A percentile compares a stretch with the other conserved stretches of the same genome.
Evolutionary conservation across 2,113 vertebrate species (phyloP).

Genomic region (Siphamia tubifer): DNA sequence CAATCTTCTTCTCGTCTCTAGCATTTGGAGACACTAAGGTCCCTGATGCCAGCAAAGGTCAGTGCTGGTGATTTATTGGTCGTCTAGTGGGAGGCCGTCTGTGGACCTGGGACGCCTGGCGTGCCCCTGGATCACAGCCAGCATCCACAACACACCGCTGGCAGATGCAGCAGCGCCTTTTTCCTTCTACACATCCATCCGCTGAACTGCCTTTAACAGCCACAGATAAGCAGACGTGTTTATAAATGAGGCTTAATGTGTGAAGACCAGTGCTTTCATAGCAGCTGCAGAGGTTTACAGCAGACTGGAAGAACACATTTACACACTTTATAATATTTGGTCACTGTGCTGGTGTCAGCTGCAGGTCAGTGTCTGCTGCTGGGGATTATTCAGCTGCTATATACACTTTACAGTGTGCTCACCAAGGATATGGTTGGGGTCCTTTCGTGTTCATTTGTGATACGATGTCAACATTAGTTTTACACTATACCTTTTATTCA

Average conservation of each 20-base stretch:
- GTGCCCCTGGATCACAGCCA: slow-evolving; percentile 54
- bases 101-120: slow-evolving; percentile 34
- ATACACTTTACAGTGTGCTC: background rate
- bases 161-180: slow-evolving; percentile 22
- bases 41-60: slow-evolving; percentile 66
- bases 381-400: background rate
- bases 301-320: background rate
- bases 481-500: no score
- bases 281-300: background rate
- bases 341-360: background rate
- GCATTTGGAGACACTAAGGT: slow-evolving; percentile 60
- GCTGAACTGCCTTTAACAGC: background rate
- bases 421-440: background rate
- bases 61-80: slow-evolving; percentile 64
- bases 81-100: slow-evolving; percentile 45
- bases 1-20: slow-evolving; percentile 61
- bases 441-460: background rate
- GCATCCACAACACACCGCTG: slow-evolving; percentile 30
- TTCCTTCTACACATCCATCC: background rate
- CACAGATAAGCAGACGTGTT: background rate
- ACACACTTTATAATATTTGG: background rate
- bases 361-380: background rate
- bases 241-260: background rate
- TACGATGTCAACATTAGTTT: no score
- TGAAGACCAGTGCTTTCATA: background rate